Base-by-base conservation (phyloP, 2,113 vertebrate genomes). In the Tupaia chinensis region DNA sequence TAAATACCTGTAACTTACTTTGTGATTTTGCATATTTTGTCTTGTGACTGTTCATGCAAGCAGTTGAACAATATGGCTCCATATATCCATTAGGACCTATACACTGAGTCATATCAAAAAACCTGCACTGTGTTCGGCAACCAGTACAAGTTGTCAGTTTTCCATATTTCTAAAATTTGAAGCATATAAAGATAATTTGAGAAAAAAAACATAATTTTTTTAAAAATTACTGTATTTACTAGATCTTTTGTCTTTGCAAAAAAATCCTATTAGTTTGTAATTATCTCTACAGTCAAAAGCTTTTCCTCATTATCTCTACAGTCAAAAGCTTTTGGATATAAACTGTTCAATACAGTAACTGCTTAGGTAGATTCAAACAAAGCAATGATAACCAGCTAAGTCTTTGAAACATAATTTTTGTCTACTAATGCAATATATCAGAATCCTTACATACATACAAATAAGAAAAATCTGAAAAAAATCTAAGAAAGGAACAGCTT, bases 71-170 rank as follows among this genome's bases (percentile, higher is more conserved):
- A 98, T 99, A 99, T 96, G 99, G 99, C 97, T 99, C 99, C 99
- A 99, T 99, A 97, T 98, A 98, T 97, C 99, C 99, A 95, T 98
- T 99, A 89, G 99, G 96, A 96, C 99, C 99, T 86, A 99, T 98
- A 98, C 99, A 99, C 96, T 99, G 99, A 87, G 99, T 99, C 97
- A 99, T 99, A 96, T 99, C 99, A 96, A 99, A 99, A 73, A 99
- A 99, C 97, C 99, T 99, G 98, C 99, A 99, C 97, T 99, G 98
- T 73, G 99, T 98, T 98, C 99, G 99, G 98, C 99, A 99, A 92
- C 99, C 99, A 98, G 98, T 98, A 97, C 99, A 99, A 98, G 98
- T 99, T 68, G 99, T 99, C 97, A 99, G 98, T 99, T 99, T 99
- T 98, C 99, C 99, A 97, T 99, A 98, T 96, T 99, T 99, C 99